Base-by-base conservation (phyloP, 1,140 invertebrate species). In the Calephelis virginiensis region DNA sequence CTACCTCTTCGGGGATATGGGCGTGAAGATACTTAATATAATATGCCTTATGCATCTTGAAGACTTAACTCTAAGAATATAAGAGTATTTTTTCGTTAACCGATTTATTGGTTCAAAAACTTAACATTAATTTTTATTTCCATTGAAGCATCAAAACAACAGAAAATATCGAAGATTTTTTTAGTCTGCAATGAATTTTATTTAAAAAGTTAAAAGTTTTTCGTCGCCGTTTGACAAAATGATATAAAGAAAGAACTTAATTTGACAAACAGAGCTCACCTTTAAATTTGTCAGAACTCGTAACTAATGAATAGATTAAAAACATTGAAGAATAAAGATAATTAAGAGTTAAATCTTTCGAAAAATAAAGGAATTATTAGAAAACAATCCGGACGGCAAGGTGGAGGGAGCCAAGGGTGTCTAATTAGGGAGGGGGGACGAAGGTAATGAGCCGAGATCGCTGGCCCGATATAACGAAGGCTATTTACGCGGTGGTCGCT, bases 401-500 rank as follows among this genome's bases (percentile, higher is more conserved):
- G 73, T 72, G 71, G 64, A 71, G 70, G 68, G 76, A 74, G 68
- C 79, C 77, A 83, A 80, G 83, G 85, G 81, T 77, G 83, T 81
- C 85, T 90, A 90, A 90, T 90, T 90, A 90, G 82, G 82, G 79
- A 80, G 83, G 86, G 85, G 85, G 73, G 81, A 13, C 28, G 63
- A 81, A 86, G 83, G 86, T 91, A 91, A 89, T 89, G 88, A 91
- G 86, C 85, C 88, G 83, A 82, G 88, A 91, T 91, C 88, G 85
- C 83, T 83, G 80, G 75, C 71, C 81, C 86, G 88, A 89, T 89
- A 89, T 85, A 89, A 88, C 85, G 78, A 81, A 81, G 82, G 86
- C 87, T 90, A 89, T 90, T 89, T 89, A 87, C 85, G 86, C 81
- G 83, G 85, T 85, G 85, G 87, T 81, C 86, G 85, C 81, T 88